Evolutionary conservation across 2,797 vertebrate species (phyloP).

Genomic region (Lepilemur ruficaudatus): DNA sequence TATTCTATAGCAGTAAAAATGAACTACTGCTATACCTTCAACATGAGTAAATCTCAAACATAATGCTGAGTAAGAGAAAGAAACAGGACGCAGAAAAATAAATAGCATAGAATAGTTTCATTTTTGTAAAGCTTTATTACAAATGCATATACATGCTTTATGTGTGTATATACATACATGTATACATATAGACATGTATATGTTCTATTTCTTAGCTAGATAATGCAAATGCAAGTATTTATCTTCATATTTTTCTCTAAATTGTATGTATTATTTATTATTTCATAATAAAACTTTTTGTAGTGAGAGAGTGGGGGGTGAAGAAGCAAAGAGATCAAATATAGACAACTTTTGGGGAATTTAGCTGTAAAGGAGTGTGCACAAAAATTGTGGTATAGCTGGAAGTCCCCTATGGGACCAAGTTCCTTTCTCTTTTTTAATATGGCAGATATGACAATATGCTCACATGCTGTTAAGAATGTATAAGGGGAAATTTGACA

Average conservation of each 20-base stretch:
- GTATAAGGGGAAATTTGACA: neutral
- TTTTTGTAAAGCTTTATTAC: neutral
- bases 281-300: neutral
- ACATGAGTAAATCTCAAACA: neutral
- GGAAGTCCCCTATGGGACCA: neutral
- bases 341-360: neutral
- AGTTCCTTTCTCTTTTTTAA: neutral
- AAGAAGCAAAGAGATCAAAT: neutral
- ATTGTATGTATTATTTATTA: neutral
- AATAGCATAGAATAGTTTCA: neutral
- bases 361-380: neutral
- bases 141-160: neutral
- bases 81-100: neutral
- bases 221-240: neutral
- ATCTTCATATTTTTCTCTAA: neutral
- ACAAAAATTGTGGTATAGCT: neutral
- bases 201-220: neutral
- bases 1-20: neutral
- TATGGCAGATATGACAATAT: neutral
- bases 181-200: neutral
- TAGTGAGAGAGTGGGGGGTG: neutral
- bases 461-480: neutral
- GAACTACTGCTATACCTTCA: neutral
- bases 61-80: neutral
- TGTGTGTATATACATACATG: neutral